Evolutionary conservation across 2,113 vertebrate genomes (phyloP), one percentile per base, ranked within the genome.

Genomic region (Myrmecophaga tridactyla): DNA sequence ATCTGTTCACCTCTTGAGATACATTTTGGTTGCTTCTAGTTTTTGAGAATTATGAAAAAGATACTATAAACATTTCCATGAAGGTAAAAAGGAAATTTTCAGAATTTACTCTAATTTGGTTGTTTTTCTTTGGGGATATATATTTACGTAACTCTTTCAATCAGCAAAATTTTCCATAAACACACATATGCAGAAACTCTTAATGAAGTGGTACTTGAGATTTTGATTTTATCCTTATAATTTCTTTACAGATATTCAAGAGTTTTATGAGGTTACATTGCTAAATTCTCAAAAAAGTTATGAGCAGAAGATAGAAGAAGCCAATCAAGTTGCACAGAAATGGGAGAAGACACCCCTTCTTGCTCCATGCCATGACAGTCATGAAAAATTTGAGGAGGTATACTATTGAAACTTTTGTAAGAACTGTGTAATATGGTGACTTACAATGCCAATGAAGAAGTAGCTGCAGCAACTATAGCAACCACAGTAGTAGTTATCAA

Each of bases 241-340:
- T 87, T 75, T 98, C 53, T 97, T 97, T 96, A 97, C 97, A 99
- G 99, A 99, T 98, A 99, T 99, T 98, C 99, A 99, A 98, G 99
- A 99, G 98, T 99, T 99, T 98, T 99, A 99, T 98, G 99, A 99
- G 96, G 99, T 99, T 89, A 99, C 99, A 0, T 98, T 99, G 97
- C 97, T 99, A 91, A 99, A 99, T 98, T 99, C 99, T 94, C 99
- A 99, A 96, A 99, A 99, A 98, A 99, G 98, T 97, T 98, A 98
- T 96, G 98, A 99, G 84, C 98, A 99, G 96, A 99, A 99, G 98
- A 98, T 99, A 98, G 98, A 99, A 98, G 99, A 99, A 98, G 98
- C 99, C 92, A 99, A 99, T 97, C 98, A 99, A 98, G 98, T 99
- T 97, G 99, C 98, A 9, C 98, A 99, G 96, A 98, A 99, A 97